Evolutionary conservation across 2,888 invertebrate species (phyloP), one percentile per base, ranked within the genome.

Genomic region (Unio pictorum): DNA sequence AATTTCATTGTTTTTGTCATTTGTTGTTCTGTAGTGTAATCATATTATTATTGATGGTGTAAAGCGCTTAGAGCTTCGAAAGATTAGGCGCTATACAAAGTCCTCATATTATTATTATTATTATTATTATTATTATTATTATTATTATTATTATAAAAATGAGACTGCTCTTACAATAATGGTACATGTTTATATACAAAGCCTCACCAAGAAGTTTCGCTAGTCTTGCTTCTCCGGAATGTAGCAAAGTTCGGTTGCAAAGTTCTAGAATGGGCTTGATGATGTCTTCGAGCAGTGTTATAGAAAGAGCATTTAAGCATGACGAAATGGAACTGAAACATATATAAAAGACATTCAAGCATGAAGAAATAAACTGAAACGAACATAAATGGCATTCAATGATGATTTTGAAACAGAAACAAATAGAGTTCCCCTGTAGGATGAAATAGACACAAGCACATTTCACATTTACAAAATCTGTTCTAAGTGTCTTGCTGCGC

Each of bases 301-400:
- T 97, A 0, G 97, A 94, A 74, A 98, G 90, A 1, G 97, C 96
- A 87, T 97, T 97, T 72, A 97, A 90, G 0, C 96, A 96, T 26
- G 96, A 95, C 0, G 97, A 97, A 18, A 98, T 96, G 11, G 97
- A 97, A 81, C 97, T 97, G 89, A 63, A 91, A 78, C 45, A 54
- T 15, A 70, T 23, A 55, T 7, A 3, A 66, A 62, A 56, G 18
- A 7, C 96, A 87, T 97, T 97, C 72, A 97, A 90, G 0, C 96
- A 96, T 26, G 96, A 95, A 0, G 97, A 97, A 18, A 98, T 96
- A 97, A 97, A 81, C 97, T 97, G 89, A 64, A 91, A 78, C 28
- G 54, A 4, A 70, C 8, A 55, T 7, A 3, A 66, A 62, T 60
- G 1, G 97, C 96, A 87, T 97, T 97, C 72, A 97, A 90, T 0